Percentiles rank a stretch among this genome's conserved stretches.
These are phyloP conservation scores for Hypotaenidia okinawae DNA, from an alignment of 2,797 vertebrate genomes.

Conservation along the genomic window DNA sequence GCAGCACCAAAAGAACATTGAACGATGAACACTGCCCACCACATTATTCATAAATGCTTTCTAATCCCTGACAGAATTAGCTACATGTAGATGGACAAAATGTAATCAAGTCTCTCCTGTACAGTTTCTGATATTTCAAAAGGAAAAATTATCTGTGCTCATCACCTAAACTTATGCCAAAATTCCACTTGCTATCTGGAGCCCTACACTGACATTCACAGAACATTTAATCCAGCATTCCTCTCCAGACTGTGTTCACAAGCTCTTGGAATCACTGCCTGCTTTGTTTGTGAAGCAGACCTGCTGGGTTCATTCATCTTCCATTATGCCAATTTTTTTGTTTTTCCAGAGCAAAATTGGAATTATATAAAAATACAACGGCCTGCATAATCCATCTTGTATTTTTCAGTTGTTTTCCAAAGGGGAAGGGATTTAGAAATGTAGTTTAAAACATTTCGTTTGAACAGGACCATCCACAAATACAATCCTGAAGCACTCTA, in stretches of 20 bases:
- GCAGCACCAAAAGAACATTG: neutral
- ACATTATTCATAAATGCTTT: neutral
- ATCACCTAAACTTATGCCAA: neutral
- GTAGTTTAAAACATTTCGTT: neutral
- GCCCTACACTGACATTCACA: neutral
- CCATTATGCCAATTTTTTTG: neutral
- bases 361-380: slow-evolving; percentile 35
- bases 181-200: neutral
- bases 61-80: neutral
- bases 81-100: neutral
- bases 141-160: neutral
- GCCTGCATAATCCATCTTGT: neutral
- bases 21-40: neutral
- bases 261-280: neutral
- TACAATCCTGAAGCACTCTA: neutral
- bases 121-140: neutral
- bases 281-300: slow-evolving; percentile 31
- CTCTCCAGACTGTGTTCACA: neutral
- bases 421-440: neutral
- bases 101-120: neutral
- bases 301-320: slow-evolving; percentile 22
- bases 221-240: neutral
- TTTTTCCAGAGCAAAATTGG: slow-evolving; percentile 23
- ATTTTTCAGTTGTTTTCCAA: neutral
- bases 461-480: slow-evolving; percentile 9